Base-by-base conservation (phyloP, 2,113 vertebrate species). In the Bolborhynchus lineola region DNA sequence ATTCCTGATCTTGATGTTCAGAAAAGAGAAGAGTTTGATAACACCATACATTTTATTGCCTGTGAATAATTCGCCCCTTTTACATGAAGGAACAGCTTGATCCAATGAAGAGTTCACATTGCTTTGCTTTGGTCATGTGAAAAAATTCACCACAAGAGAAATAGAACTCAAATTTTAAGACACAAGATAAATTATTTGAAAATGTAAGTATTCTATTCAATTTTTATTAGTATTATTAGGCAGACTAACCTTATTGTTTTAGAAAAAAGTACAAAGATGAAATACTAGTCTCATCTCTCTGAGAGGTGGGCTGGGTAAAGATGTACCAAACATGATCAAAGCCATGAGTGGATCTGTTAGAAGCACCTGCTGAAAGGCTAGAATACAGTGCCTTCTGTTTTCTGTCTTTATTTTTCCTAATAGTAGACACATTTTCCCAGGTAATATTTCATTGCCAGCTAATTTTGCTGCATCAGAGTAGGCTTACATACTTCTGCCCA, bases 291-390 rank as follows among this genome's bases (percentile, higher is more conserved):
- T 80, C 33, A 57, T 17, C 6, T 41, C 31, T 80, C 17, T 16
- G 4, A 86, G 59, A 67, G 7, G 6, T 50, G 13, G 17, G 7
- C 6, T 86, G 12, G 2, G 7, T 55, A 47, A 90, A 11, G 26
- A 44, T 52, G 9, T 46, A 69, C 29, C 35, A 71, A 47, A 50
- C 16, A 33, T 14, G 11, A 72, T 46, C 42, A 90, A 87, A 82
- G 17, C 2, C 0, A 0, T 60, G 17, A 77, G 47, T 8, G 19
- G 23, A 41, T 77, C 24, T 46, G 13, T 50, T 85, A 49, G 8
- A 86, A 60, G 13, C 12, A 50, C 55, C 47, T 80, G 6, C 41
- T 46, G 76, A 23, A 60, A 46, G 12, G 31, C 18, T 35, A 33
- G 42, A 72, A 60, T 69, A 57, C 1, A 10, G 10, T 31, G 39